phyloP scores from a whole-genome alignment of 2,113 vertebrate species.

The Canis aureus region DNA sequence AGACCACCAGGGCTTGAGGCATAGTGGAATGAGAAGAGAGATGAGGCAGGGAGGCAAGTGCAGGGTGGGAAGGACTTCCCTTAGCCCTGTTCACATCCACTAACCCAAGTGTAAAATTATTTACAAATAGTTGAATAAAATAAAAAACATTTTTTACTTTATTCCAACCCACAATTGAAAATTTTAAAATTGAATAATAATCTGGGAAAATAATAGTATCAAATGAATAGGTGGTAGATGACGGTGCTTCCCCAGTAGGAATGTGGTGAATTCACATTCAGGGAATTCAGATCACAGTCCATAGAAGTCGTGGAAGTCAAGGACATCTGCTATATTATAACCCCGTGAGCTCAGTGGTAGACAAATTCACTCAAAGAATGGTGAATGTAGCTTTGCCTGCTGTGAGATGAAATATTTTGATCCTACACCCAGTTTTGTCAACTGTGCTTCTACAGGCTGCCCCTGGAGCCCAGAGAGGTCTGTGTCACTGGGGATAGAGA shows the following conservation, averaged over 20 bases:
- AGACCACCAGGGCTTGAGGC: too few relatives aligned
- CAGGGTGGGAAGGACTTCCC: too few relatives aligned
- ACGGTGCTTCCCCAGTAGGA: neutral
- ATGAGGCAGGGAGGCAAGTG: too few relatives aligned
- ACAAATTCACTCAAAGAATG: neutral
- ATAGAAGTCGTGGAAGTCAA: neutral
- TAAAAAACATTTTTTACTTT: neutral
- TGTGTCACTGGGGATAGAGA: neutral
- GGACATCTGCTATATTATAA: neutral
- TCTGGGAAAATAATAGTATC: neutral
- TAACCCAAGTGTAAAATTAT: too few relatives aligned
- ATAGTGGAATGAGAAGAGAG: too few relatives aligned
- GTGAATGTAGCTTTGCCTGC: neutral
- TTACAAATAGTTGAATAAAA: neutral
- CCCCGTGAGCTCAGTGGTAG: neutral
- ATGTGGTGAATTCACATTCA: neutral
- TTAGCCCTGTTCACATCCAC: too few relatives aligned
- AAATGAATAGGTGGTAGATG: neutral
- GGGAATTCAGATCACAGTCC: neutral
- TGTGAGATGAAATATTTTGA: neutral
- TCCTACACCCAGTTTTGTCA: neutral
- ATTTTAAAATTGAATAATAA: neutral
- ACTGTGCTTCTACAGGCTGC: neutral
- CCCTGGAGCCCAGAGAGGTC: neutral
- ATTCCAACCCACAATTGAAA: neutral